Base-by-base conservation (phyloP, 1,140 invertebrate species). In the Mylabris phalerata region DNA sequence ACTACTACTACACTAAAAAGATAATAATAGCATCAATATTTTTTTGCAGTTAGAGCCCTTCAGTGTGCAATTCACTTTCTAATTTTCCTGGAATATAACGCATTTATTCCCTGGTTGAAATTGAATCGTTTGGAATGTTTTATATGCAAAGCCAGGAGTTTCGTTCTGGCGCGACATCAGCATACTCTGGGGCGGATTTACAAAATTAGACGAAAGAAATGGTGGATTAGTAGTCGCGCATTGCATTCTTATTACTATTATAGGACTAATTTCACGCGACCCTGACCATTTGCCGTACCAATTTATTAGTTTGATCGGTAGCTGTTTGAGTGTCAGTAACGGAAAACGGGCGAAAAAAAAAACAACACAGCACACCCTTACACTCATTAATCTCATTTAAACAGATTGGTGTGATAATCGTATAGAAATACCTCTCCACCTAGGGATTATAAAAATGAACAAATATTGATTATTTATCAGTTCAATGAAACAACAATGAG, bases 171-270 rank as follows among this genome's bases (percentile, higher is more conserved):
- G 32, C 32, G 32, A 32, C 32, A 32, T 32, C 32, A 32, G 32
- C 32, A 32, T 63, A 61, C 65, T 65, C 46, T 40, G 57, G 57
- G 63, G 60, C 60, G 50, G 60, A 56, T 61, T 61, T 59, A 47
- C 63, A 45, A 62, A 67, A 67, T 65, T 67, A 65, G 65, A 59
- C 62, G 63, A 67, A 65, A 67, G 65, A 67, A 67, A 67, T 65
- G 58, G 65, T 42, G 60, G 65, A 67, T 67, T 67, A 67, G 63
- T 67, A 61, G 58, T 65, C 63, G 61, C 63, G 63, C 61, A 61
- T 62, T 62, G 64, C 64, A 66, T 66, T 66, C 62, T 55, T 66
- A 66, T 48, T 59, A 32, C 32, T 32, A 32, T 32, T 32, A 32
- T 32, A 57, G 65, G 47, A 63, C 60, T 63, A 65, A 65, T 67